phyloP scores from a whole-genome alignment of 2,113 vertebrate genomes.

The Corythornis vintsioides region DNA sequence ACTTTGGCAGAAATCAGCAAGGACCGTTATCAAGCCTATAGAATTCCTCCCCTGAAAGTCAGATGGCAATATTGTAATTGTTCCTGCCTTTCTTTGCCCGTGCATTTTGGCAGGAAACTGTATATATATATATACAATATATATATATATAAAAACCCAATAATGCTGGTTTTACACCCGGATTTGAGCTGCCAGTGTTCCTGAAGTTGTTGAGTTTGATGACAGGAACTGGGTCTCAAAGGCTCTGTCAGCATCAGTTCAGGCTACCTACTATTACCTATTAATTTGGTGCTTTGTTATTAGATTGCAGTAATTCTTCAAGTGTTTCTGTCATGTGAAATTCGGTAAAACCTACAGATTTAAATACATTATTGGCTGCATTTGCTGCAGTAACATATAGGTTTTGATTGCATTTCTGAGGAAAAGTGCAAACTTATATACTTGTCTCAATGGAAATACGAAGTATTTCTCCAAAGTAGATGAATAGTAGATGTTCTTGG shows the following conservation, averaged over 20 bases:
- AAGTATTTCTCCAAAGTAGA: background rate
- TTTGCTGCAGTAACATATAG: background rate
- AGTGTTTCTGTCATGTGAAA: background rate
- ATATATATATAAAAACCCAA: no score
- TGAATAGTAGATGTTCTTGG: background rate
- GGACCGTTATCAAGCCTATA: background rate
- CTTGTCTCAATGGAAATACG: background rate
- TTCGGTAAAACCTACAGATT: background rate
- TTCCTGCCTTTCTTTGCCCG: background rate
- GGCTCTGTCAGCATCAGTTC: background rate
- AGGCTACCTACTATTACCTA: background rate
- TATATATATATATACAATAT: background rate
- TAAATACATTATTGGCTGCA: background rate
- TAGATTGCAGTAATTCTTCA: background rate
- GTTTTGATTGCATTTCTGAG: constrained; percentile 40
- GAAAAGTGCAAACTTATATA: background rate
- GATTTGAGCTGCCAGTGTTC: background rate
- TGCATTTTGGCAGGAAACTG: background rate
- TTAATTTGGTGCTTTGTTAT: background rate
- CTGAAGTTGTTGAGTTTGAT: background rate
- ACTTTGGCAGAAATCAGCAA: background rate
- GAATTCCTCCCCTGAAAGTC: background rate
- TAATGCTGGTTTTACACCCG: background rate
- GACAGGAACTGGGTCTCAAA: background rate
- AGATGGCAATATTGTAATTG: background rate